Evolutionary conservation across 2,797 vertebrate species (phyloP).

Genomic region (Podarcis lilfordi): DNA sequence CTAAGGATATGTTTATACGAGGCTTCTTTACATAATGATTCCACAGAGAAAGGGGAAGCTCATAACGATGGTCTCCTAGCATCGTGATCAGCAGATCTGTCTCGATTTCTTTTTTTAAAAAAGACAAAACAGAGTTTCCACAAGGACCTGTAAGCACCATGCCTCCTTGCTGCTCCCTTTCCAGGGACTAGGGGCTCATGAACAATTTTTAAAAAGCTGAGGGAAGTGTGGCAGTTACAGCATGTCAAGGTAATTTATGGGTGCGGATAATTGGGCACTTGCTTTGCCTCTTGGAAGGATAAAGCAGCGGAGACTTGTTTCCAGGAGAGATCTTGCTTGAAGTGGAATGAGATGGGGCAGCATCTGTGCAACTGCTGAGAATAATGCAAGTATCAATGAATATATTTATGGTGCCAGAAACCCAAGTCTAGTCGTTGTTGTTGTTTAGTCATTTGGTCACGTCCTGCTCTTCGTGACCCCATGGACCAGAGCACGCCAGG

Average conservation of each 20-base stretch:
- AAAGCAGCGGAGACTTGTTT: slow-evolving; percentile 66
- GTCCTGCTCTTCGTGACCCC: too few relatives aligned
- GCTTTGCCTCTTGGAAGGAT: slow-evolving; percentile 66
- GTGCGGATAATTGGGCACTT: slow-evolving; percentile 63
- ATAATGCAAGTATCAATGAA: slow-evolving; percentile 20
- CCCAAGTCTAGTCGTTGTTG: slow-evolving; percentile 16
- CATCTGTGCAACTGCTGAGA: slow-evolving; percentile 33
- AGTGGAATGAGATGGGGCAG: slow-evolving; percentile 14
- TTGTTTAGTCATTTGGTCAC: neutral
- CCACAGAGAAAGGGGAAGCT: slow-evolving; percentile 53
- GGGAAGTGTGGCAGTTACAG: slow-evolving; percentile 45
- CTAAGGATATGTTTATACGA: slow-evolving; percentile 44
- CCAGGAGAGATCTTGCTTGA: slow-evolving; percentile 62
- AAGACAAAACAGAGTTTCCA: slow-evolving; percentile 52
- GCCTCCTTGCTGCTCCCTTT: slow-evolving; percentile 41
- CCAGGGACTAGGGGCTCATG: slow-evolving; percentile 40
- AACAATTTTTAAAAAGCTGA: slow-evolving; percentile 64
- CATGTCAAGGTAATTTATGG: slow-evolving; percentile 77
- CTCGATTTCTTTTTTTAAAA: slow-evolving; percentile 43
- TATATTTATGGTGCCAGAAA: slow-evolving; percentile 3
- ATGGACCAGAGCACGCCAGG: too few relatives aligned
- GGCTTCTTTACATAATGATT: slow-evolving; percentile 65
- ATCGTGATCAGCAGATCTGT: slow-evolving; percentile 45
- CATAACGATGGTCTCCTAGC: neutral
- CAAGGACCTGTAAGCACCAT: slow-evolving; percentile 31